Base-by-base conservation (phyloP, 1,140 invertebrate species). In the Atta cephalotes region DNA sequence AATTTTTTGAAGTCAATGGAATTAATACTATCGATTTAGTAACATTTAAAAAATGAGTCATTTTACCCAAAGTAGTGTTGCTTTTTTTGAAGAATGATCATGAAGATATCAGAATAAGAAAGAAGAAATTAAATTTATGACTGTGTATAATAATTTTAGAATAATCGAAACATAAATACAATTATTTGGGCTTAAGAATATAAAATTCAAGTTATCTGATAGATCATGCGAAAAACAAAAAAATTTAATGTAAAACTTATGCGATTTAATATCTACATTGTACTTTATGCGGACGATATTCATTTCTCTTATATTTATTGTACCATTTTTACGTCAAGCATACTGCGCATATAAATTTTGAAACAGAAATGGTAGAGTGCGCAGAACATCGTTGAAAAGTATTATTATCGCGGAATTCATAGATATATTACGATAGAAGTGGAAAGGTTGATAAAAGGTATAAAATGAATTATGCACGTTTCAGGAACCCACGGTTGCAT, bases 381-480 rank as follows among this genome's bases (percentile, higher is more conserved):
- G 31, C 51, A 10, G 51, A 70, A 39, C 28, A 76, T 84, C 70
- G 80, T 84, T 84, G 80, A 76, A 76, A 81, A 84, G 80, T 84
- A 76, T 76, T 84, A 84, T 76, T 76, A 74, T 76, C 80, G 58
- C 70, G 18, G n/a, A 63, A 84, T 84, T 84, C 56, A 18, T 63
- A 62, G 80, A 84, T 84, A 84, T 84, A 84, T 84, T 45, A 82
- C 56, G 39, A 84, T 84, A 84, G 56, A 62, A 84, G 70, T 63
- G 80, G 80, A 49, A 35, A 63, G 80, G 56, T 84, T 76, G 80
- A 84, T 84, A 84, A 84, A 84, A 84, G 80, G 80, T 25, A 84
- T 39, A 76, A 84, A 84, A 84, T 76, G 80, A 84, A 84, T 84
- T 84, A 84, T 84, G 70, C 80, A 76, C 80, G 39, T 74, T 74